Conservation (phyloP, 1,140 invertebrate genomes). For the Elysia chlorotica region DNA sequence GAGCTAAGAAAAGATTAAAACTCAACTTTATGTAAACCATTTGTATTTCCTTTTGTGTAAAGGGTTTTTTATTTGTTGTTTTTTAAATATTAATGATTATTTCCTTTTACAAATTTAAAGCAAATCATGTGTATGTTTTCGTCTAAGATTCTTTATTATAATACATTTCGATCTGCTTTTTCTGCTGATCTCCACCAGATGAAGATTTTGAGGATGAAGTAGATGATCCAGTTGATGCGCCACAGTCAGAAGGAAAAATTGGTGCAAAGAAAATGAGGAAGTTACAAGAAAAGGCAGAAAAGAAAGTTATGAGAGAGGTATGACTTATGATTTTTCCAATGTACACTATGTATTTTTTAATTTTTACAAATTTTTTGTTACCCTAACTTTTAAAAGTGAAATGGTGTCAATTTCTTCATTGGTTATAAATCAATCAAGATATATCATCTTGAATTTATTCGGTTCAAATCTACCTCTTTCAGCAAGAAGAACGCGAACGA, state of each 20-base stretch:
- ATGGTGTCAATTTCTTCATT: background rate
- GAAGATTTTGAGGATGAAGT: conserved; percentile 30
- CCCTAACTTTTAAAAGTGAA: background rate
- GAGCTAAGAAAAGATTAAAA: too few species aligned
- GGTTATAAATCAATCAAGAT: background rate
- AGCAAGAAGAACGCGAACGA: conserved; percentile 60
- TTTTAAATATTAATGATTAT: background rate
- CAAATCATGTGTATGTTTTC: background rate
- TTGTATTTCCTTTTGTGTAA: background rate
- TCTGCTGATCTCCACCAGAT: background rate
- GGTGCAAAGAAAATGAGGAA: conserved; percentile 76
- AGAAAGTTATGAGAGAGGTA: conserved; percentile 80
- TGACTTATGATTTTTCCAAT: background rate
- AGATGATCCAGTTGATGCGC: conserved; percentile 45
- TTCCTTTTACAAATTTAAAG: background rate
- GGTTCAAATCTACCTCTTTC: background rate
- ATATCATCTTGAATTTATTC: background rate
- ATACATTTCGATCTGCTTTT: background rate
- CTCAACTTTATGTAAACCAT: too few species aligned
- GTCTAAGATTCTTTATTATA: background rate
- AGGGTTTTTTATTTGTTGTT: background rate
- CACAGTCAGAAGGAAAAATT: conserved; percentile 76
- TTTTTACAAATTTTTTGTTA: background rate
- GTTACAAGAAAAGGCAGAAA: conserved; percentile 78
- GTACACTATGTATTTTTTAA: background rate